Evolutionary conservation across 2,113 vertebrate species (phyloP).

Genomic region (Columba janthina): DNA sequence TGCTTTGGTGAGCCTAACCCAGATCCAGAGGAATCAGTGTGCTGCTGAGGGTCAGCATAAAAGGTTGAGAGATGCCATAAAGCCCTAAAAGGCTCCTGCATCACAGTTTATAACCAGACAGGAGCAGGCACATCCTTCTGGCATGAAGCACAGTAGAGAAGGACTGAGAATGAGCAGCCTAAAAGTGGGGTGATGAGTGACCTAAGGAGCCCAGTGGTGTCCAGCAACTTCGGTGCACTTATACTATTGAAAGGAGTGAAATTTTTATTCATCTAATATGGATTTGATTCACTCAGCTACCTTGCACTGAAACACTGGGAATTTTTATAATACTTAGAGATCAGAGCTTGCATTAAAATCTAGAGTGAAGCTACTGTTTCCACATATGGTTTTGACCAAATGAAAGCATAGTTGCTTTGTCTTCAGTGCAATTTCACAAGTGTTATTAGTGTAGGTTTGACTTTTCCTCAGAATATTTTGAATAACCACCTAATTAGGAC

Average conservation of each 20-base stretch:
- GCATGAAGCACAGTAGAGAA: accelerated
- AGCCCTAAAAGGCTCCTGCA: neutral
- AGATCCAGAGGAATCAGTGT: neutral
- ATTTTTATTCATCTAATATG: neutral
- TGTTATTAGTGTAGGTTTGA: neutral
- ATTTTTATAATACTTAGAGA: neutral
- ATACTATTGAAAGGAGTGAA: neutral
- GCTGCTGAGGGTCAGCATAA: neutral
- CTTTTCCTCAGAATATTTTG: neutral
- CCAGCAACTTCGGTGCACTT: neutral
- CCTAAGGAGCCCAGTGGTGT: neutral
- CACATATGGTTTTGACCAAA: neutral
- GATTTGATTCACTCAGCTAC: neutral
- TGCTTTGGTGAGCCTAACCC: neutral
- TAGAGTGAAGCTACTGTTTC: neutral
- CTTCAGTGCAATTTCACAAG: neutral
- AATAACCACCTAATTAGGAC: neutral
- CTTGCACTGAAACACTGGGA: neutral
- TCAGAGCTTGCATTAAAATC: neutral
- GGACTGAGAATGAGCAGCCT: neutral
- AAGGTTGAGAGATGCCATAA: neutral
- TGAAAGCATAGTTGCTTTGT: neutral
- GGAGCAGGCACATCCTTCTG: neutral
- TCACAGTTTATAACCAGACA: accelerated
- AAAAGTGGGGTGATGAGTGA: neutral